Evolutionary conservation across 2,797 vertebrate species (phyloP), one percentile per base, ranked within the genome.

Genomic region (Urophycis tenuis): DNA sequence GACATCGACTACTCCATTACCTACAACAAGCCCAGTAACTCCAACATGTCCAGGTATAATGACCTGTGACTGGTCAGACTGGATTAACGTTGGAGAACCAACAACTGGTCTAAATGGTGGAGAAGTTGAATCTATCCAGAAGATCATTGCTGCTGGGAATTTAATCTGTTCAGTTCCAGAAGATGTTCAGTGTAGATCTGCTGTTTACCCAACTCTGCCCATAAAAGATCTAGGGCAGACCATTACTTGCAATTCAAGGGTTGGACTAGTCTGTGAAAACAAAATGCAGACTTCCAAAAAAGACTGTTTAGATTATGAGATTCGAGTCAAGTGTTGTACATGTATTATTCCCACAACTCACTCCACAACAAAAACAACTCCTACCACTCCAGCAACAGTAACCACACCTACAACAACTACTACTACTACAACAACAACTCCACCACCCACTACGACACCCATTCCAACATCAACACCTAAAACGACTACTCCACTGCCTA

Each of bases 181-280:
- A 17, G 74, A 82, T 0, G 67, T 87, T 6, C 6, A 82, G 12
- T 87, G 86, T n/a, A 71, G 78, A 80, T 77, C 82, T 12, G 33
- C 9, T 41, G 15, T 39, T 3, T 73, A 84, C 11, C 82, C 82
- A 64, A 0, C 17, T 74, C n/a, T 14, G 1, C 6, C 72, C 31
- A 15, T 25, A 7, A 39, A 11, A 11, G 39, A 41, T 14, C 1
- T 67, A 0, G 8, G 69, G 64, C 32, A 30, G 22, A n/a, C 32
- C 3, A 22, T 70, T 34, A 76, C 35, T 25, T 72, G 71, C 12
- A 72, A 72, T 36, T 5, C 22, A 72, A 3, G 11, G 3, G 34
- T n/a, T 25, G 71, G 71, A 9, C 25, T 69, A 3, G 29, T 69
- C 0, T 69, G 64, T 30, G 2, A 69, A 69, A 69, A 69, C 12